A percentile compares a stretch with the other conserved stretches of the same genome.
Conservation (phyloP, 30 jellyfish, hydroid and myxozoan species). For the Chironex yamaguchii region DNA sequence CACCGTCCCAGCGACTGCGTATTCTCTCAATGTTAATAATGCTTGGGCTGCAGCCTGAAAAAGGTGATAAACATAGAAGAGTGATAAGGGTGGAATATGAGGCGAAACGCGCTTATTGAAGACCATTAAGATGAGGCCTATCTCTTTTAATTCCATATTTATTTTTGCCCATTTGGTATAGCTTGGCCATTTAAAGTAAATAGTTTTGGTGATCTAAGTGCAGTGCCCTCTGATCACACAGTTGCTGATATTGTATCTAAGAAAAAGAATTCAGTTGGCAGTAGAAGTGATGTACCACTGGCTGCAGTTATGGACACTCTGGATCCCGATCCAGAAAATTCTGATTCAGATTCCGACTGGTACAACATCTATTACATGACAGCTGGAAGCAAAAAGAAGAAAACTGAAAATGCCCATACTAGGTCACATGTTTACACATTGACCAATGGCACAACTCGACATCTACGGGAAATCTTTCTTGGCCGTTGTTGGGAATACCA, state of each 20-base stretch:
- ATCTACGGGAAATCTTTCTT: conserved; percentile 76
- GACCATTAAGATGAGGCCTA: too few species aligned
- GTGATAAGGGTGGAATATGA: too few species aligned
- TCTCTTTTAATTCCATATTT: too few species aligned
- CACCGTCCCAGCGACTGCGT: too few species aligned
- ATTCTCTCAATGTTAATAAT: too few species aligned
- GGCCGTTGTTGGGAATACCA: conserved; percentile 98
- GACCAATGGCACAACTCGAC: conserved; percentile 79
- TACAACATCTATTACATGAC: background rate
- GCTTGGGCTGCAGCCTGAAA: too few species aligned
- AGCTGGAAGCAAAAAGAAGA: background rate
- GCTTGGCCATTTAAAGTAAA: background rate
- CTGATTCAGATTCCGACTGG: conserved; percentile 36
- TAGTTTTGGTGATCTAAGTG: background rate
- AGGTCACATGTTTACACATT: background rate
- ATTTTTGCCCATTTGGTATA: too few species aligned
- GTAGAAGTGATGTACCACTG: background rate
- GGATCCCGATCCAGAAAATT: conserved; percentile 41
- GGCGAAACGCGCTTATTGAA: too few species aligned
- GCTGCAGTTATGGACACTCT: conserved; percentile 12
- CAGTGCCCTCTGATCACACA: background rate
- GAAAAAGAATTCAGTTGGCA: background rate
- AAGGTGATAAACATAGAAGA: too few species aligned
- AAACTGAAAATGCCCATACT: background rate
- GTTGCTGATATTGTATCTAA: too few species aligned